phyloP scores from a whole-genome alignment of 1,140 invertebrate species.

The Heliconius eleuchia region DNA sequence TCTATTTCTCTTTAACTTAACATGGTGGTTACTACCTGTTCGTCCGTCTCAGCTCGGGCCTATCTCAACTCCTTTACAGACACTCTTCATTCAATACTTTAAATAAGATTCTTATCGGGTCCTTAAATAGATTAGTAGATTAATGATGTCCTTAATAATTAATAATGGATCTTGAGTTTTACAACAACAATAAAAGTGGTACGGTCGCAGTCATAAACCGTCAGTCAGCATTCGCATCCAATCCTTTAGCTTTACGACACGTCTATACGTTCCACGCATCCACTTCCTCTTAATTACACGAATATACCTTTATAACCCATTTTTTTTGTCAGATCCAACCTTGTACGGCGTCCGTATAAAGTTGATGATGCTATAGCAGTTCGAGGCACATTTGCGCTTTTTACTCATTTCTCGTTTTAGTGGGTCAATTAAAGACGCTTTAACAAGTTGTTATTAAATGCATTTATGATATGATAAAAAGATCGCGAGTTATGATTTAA shows the following conservation, averaged over 20 bases:
- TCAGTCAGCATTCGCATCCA: constrained; percentile 75
- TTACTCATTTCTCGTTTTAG: constrained; percentile 30
- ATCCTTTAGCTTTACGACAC: constrained; percentile 74
- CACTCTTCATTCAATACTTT: constrained; percentile 81
- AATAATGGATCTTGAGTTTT: constrained; percentile 81
- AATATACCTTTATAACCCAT: constrained; percentile 62
- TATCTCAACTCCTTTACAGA: constrained; percentile 78
- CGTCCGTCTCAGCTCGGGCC: constrained; percentile 66
- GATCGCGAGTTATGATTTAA: constrained; percentile 20
- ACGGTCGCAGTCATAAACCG: constrained; percentile 68
- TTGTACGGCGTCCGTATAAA: constrained; percentile 42
- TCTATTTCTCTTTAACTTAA: constrained; percentile 25
- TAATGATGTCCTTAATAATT: constrained; percentile 81
- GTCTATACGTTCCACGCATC: constrained; percentile 74
- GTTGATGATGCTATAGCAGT: constrained; percentile 43
- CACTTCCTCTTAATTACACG: constrained; percentile 75
- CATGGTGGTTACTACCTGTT: constrained; percentile 12
- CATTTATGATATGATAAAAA: constrained; percentile 31
- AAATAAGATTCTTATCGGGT: constrained; percentile 80
- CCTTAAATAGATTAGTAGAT: constrained; percentile 81
- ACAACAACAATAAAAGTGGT: constrained; percentile 79
- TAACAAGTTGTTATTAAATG: constrained; percentile 39
- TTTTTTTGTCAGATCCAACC: constrained; percentile 60
- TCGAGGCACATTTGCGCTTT: constrained; percentile 33
- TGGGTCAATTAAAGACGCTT: constrained; percentile 36